Evolutionary conservation across 2,888 invertebrate species (phyloP).

Genomic region (Drosophila mettleri): DNA sequence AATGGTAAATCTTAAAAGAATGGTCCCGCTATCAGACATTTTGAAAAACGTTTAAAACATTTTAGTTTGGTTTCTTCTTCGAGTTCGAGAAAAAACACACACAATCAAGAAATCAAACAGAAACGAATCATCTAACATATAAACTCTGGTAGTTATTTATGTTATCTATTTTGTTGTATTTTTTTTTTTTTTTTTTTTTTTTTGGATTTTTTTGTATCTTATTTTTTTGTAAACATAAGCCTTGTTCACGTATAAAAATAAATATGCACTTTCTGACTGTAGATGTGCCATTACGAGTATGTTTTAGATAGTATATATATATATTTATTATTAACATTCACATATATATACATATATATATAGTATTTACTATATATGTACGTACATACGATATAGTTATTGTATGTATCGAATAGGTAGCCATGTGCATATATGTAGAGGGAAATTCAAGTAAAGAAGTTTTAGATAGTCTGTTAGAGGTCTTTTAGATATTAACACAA

Average conservation of each 20-base stretch:
- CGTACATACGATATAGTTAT: conserved; percentile 15
- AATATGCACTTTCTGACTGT: conserved; percentile 60
- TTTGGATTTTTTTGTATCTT: not conserved
- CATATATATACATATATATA: conserved; percentile 16
- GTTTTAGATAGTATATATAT: conserved; percentile 35
- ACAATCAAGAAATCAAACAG: conserved; percentile 46
- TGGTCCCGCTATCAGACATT: conserved; percentile 86
- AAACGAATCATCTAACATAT: conserved; percentile 59
- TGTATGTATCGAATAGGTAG: conserved; percentile 61
- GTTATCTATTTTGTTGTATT: conserved; percentile 2
- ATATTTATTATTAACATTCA: conserved; percentile 38
- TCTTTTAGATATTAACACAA: conserved; percentile 62
- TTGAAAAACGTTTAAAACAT: conserved; percentile 84
- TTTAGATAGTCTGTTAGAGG: conserved; percentile 72
- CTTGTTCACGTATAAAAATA: conserved; percentile 73
- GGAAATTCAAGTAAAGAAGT: conserved; percentile 51
- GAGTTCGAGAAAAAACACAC: conserved; percentile 65
- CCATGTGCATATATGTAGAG: conserved; percentile 65
- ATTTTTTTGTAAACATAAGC: conserved; percentile 19
- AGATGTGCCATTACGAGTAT: conserved; percentile 22
- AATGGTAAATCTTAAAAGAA: conserved; percentile 86
- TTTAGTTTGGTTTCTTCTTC: conserved; percentile 75
- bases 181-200: conserved; percentile 7
- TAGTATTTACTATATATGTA: conserved; percentile 16
- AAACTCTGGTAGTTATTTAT: conserved; percentile 37